A percentile compares a stretch with the other conserved stretches of the same genome.
phyloP scores from a whole-genome alignment of 2,797 vertebrate genomes.

The Dipus sagitta region DNA sequence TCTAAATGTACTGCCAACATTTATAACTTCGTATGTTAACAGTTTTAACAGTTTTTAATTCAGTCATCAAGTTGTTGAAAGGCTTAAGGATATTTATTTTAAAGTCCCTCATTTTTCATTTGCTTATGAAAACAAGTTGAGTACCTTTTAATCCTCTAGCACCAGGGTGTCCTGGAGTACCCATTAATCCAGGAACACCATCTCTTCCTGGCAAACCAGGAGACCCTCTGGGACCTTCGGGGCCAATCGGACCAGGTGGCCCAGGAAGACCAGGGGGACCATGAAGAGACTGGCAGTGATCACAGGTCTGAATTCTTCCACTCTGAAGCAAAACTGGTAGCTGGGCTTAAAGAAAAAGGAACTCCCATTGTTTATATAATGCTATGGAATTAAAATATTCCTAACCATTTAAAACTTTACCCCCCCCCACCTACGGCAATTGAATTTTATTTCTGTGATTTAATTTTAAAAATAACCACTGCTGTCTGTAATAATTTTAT shows the following conservation, averaged over 20 bases:
- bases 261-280: conserved; percentile 91
- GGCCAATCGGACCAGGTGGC: conserved; percentile 90
- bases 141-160: conserved; percentile 94
- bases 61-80: not conserved
- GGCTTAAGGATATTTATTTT: not conserved
- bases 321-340: conserved; percentile 92
- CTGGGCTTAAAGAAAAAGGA: conserved; percentile 90
- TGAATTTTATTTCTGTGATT: conserved; percentile 36
- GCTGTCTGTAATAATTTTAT: not conserved
- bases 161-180: conserved; percentile 92
- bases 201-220: conserved; percentile 93
- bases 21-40: not conserved
- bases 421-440: not conserved
- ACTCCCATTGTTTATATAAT: conserved; percentile 68
- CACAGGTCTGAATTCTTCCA: conserved; percentile 92
- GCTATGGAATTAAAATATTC: not conserved
- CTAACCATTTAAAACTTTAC: not conserved
- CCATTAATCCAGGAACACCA: conserved; percentile 91
- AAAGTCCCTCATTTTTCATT: not conserved
- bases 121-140: not conserved
- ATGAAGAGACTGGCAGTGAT: conserved; percentile 90
- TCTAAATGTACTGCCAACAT: conserved; percentile 14
- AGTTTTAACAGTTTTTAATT: conserved; percentile 24
- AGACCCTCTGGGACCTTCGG: conserved; percentile 93
- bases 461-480: conserved; percentile 1